These are phyloP conservation scores for Nothocercus nigrocapillus DNA, from an alignment of 2,113 vertebrate genomes.

Conservation along the genomic window DNA sequence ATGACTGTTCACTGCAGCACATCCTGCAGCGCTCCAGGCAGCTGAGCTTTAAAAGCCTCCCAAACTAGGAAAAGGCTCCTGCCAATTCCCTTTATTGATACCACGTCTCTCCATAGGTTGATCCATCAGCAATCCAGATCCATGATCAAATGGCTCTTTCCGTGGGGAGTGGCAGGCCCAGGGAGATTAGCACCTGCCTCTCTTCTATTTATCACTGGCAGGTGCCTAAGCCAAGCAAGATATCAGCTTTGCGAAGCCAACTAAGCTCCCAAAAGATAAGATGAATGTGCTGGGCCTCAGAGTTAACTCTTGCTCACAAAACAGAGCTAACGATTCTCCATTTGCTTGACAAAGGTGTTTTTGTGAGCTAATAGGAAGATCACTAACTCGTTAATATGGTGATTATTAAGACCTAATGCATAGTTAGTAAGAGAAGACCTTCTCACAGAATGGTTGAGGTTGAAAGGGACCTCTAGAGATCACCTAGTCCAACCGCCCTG, in stretches of 20 bases:
- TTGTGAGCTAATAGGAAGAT: conserved; percentile 31
- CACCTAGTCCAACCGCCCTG: too few relatives aligned
- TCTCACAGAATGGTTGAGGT: not conserved
- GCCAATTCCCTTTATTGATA: not conserved
- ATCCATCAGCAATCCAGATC: conserved; percentile 4
- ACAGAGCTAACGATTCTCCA: conserved; percentile 17
- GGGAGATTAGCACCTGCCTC: conserved; percentile 52
- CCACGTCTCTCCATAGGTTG: not conserved
- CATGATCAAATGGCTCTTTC: not conserved
- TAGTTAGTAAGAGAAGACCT: not conserved
- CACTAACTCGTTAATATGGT: conserved; percentile 6
- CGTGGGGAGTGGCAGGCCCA: not conserved
- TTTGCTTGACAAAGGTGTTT: conserved; percentile 38
- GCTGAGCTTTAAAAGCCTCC: not conserved
- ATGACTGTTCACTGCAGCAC: not conserved
- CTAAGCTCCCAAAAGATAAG: conserved; percentile 68
- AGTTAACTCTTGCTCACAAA: conserved; percentile 58
- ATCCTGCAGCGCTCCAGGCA: not conserved
- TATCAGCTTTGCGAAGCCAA: conserved; percentile 16
- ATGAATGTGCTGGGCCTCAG: conserved; percentile 67
- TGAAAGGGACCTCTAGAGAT: too few relatives aligned
- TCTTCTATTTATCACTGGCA: conserved; percentile 70
- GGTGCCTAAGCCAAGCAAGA: conserved; percentile 64
- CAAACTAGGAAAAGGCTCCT: not conserved
- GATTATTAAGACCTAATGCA: not conserved